Evolutionary conservation across 2,797 vertebrate species (phyloP), one percentile per base, ranked within the genome.

Genomic region (Fundulus diaphanus): DNA sequence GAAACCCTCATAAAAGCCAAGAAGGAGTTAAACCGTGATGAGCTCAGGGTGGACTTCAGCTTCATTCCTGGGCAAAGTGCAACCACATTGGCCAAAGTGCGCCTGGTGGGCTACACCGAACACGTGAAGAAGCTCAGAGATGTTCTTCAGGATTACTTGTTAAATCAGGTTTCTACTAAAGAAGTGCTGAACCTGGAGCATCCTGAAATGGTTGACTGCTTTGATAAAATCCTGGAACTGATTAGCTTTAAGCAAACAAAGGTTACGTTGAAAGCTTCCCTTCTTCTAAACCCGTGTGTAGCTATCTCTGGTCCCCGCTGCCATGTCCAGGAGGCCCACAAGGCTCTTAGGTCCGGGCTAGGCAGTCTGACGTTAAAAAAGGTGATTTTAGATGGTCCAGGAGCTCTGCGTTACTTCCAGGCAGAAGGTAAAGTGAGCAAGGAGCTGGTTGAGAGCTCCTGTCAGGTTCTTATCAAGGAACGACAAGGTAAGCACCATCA

Each of bases 81-180:
- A 44, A 16, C 35, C 27, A 31, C 63, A 1, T 37, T 18, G 9
- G 72, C 24, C 3, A 78, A 71, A 15, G 80, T 94, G 3, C 75
- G 56, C 16, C 37, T 95, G 9, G 79, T 91, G 46, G 94, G 94
- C 24, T 92, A 88, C 73, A 87, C 48, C 2, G 35, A 88, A 9
- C 73, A 88, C 59, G 92, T 94, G 3, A 81, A n/a, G 35, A 78
- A 56, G 24, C 75, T 94, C 24, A 89, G 77, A 78, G 31, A 77
- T 3, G 61, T 88, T 37, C 52, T 94, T 9, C 20, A 54, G 13
- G 75, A 88, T 16, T 89, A 85, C 73, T 85, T 86, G 56, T 54
- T 69, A 33, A 90, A 88, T 67, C 82, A 91, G 3, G 79, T 48
- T 1, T 0, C 0, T 1, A 78, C 77, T n/a, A 72, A 84, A n/a